These are phyloP conservation scores for Sycophila sp. DNA, from an alignment of 1,140 invertebrate genomes.

Conservation along the genomic window DNA sequence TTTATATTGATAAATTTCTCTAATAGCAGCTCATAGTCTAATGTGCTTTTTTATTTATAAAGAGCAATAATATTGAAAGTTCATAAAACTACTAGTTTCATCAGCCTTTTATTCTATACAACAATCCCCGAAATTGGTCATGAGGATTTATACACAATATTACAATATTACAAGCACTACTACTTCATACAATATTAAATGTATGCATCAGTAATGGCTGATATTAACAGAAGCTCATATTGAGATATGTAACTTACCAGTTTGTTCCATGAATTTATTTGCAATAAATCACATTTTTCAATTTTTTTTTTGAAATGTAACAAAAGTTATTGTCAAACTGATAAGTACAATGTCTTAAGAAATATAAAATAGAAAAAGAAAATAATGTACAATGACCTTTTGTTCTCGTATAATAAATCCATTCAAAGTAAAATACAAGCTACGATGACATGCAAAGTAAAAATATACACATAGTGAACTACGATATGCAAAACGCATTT, in stretches of 20 bases:
- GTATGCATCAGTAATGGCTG: neutral
- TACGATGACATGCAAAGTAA: slow-evolving; percentile 13
- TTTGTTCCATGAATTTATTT: neutral
- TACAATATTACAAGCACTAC: slow-evolving; percentile 19
- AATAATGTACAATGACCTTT: slow-evolving; percentile 26
- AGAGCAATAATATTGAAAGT: slow-evolving; percentile 23
- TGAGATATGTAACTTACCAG: slow-evolving; percentile 26
- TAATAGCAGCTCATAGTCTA: slow-evolving; percentile 6
- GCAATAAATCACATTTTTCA: neutral
- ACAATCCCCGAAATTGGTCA: slow-evolving; percentile 15
- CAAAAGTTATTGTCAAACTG: slow-evolving; percentile 18
- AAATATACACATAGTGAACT: slow-evolving; percentile 27
- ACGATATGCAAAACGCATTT: slow-evolving; percentile 26
- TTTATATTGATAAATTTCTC: slow-evolving; percentile 18
- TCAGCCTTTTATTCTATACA: slow-evolving; percentile 35
- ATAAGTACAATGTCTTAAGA: slow-evolving; percentile 13
- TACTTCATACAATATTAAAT: neutral
- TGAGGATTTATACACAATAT: slow-evolving; percentile 19
- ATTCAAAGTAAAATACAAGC: neutral
- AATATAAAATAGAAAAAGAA: neutral
- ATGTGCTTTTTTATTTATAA: slow-evolving; percentile 24
- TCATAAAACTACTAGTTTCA: slow-evolving; percentile 23
- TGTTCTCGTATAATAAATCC: neutral
- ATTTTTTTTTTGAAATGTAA: neutral
- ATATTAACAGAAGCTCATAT: slow-evolving; percentile 24